These are phyloP conservation scores for Orthosia gothica DNA, from an alignment of 2,888 invertebrate genomes.

Conservation along the genomic window DNA sequence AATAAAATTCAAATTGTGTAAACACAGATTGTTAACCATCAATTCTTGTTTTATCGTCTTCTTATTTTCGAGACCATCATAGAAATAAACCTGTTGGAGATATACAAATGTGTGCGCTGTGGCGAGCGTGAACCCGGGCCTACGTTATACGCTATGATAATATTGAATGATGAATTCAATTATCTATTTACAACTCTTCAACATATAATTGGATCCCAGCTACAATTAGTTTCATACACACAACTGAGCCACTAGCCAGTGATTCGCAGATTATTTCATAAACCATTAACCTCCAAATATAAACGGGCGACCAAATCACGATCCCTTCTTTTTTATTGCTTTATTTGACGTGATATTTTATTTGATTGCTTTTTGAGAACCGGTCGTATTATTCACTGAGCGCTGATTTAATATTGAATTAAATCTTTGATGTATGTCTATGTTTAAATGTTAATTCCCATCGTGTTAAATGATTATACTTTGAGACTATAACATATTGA, in stretches of 20 bases:
- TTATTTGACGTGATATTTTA: constrained; percentile 79
- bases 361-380: constrained; percentile 73
- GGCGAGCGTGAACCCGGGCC: constrained; percentile 14
- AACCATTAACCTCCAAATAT: constrained; percentile 78
- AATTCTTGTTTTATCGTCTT: constrained; percentile 58
- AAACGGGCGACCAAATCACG: constrained; percentile 72
- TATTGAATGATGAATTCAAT: constrained; percentile 48
- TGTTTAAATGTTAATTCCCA: constrained; percentile 75
- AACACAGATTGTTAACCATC: constrained; percentile 53
- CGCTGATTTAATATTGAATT: constrained; percentile 68
- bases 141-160: constrained; percentile 9
- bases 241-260: constrained; percentile 36
- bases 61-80: constrained; percentile 45
- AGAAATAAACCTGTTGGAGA: constrained; percentile 50
- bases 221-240: constrained; percentile 55
- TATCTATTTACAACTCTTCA: constrained; percentile 36
- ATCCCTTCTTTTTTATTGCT: constrained; percentile 79
- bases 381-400: constrained; percentile 68
- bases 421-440: constrained; percentile 70
- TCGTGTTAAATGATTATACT: constrained; percentile 71
- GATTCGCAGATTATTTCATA: constrained; percentile 66
- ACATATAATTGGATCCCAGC: constrained; percentile 51
- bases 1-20: constrained; percentile 52
- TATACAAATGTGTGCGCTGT: constrained; percentile 34
- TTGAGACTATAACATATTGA: constrained; percentile 67